Conservation (phyloP, 2,113 vertebrate species). For the Pseudorectes ferrugineus region DNA sequence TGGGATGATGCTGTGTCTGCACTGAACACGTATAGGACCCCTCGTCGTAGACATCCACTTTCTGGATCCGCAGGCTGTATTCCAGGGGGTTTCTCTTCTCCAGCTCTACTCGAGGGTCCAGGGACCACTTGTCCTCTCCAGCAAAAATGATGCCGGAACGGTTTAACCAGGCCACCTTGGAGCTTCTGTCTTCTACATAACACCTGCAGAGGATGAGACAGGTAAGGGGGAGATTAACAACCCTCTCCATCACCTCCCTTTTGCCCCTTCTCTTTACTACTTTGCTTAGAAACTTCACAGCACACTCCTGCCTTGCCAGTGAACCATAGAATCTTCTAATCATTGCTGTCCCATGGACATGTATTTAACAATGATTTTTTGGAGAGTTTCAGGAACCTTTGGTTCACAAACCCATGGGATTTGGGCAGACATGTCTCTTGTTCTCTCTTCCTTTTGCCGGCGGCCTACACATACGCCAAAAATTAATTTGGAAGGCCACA, state of each 20-base stretch:
- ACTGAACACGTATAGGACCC: conserved; percentile 97
- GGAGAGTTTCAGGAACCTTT: not conserved
- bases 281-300: not conserved
- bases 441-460: not conserved
- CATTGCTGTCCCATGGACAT: not conserved
- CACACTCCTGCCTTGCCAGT: not conserved
- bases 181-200: conserved; percentile 96
- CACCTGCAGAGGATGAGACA: conserved; percentile 77
- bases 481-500: not conserved
- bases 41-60: conserved; percentile 96
- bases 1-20: conserved; percentile 93
- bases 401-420: not conserved
- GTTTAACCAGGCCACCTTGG: conserved; percentile 98
- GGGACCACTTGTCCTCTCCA: conserved; percentile 96
- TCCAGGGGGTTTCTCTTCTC: conserved; percentile 94
- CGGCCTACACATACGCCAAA: not conserved
- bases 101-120: conserved; percentile 95
- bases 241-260: not conserved
- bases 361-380: not conserved
- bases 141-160: conserved; percentile 99
- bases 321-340: not conserved
- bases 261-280: not conserved
- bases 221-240: not conserved
- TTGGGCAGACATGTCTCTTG: not conserved
- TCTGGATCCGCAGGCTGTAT: conserved; percentile 98